Conservation (phyloP, 2,797 vertebrate species). For the Oreochromis grahami region DNA sequence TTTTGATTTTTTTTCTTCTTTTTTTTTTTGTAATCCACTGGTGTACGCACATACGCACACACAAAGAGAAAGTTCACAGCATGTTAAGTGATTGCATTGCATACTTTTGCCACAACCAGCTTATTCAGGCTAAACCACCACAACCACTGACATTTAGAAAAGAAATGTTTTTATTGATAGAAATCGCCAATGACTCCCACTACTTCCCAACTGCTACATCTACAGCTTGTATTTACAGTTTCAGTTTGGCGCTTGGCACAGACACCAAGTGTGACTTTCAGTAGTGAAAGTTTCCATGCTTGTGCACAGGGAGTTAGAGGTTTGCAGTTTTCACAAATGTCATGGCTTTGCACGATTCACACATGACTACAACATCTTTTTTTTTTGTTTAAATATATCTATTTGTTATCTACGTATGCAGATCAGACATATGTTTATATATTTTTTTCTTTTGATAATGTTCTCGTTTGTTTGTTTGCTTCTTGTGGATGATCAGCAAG, state of each 20-base stretch:
- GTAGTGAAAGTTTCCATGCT: conserved; percentile 2
- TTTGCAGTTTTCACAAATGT: not conserved
- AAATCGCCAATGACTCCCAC: conserved; percentile 56
- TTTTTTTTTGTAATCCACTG: not conserved
- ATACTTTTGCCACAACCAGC: conserved; percentile 9
- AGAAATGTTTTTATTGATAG: conserved; percentile 45
- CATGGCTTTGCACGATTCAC: not conserved
- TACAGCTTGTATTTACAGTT: conserved; percentile 29
- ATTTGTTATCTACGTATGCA: not conserved
- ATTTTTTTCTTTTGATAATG: not conserved
- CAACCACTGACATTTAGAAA: conserved; percentile 61
- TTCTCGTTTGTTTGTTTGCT: not conserved
- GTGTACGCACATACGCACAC: not conserved
- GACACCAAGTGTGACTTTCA: conserved; percentile 2
- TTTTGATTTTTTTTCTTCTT: not conserved
- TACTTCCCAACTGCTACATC: conserved; percentile 50
- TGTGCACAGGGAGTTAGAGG: not conserved
- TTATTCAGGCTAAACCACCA: conserved; percentile 28
- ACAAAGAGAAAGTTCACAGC: conserved; percentile 2
- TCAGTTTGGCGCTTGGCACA: conserved; percentile 31
- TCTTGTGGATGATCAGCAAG: not conserved
- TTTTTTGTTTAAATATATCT: not conserved
- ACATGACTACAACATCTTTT: not conserved
- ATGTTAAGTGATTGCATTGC: not conserved
- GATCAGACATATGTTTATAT: not conserved